These are phyloP conservation scores for Diprion similis DNA, from an alignment of 1,140 invertebrate species.

Conservation along the genomic window DNA sequence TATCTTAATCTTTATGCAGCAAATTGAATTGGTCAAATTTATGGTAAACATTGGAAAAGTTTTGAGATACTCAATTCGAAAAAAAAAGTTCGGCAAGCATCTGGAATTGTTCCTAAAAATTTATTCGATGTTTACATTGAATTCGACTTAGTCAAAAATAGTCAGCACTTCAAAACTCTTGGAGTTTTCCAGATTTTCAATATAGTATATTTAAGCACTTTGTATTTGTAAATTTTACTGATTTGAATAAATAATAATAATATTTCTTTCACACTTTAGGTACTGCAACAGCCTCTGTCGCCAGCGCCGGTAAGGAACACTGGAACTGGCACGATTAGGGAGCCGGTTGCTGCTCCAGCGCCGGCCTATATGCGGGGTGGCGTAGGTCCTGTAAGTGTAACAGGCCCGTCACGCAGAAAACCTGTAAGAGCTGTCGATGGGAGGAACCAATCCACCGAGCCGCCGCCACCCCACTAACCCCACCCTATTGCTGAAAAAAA, in stretches of 20 bases:
- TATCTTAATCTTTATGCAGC: too few relatives aligned
- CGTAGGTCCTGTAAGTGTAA: constrained; percentile 52
- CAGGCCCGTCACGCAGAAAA: constrained; percentile 60
- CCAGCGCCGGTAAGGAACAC: constrained; percentile 52
- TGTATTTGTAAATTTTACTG: neutral
- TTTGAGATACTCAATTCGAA: too few relatives aligned
- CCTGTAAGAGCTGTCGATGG: constrained; percentile 62
- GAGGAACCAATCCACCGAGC: constrained; percentile 63
- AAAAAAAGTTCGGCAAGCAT: too few relatives aligned
- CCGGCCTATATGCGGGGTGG: constrained; percentile 50
- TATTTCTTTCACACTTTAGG: constrained; percentile 36
- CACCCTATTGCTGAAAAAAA: neutral
- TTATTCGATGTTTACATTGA: too few relatives aligned
- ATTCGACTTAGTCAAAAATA: too few relatives aligned
- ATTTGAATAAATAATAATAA: neutral
- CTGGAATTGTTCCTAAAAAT: too few relatives aligned
- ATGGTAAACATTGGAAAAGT: too few relatives aligned
- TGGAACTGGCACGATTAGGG: constrained; percentile 57
- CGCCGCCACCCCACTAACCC: constrained; percentile 64
- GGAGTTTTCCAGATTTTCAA: too few relatives aligned
- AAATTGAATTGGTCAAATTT: too few relatives aligned
- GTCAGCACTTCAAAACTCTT: too few relatives aligned
- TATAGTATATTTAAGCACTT: neutral
- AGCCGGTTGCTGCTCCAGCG: constrained; percentile 51
- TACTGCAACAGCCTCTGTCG: constrained; percentile 56